Conservation (phyloP, 2,888 invertebrate species). For the Nomada hirtipes region DNA sequence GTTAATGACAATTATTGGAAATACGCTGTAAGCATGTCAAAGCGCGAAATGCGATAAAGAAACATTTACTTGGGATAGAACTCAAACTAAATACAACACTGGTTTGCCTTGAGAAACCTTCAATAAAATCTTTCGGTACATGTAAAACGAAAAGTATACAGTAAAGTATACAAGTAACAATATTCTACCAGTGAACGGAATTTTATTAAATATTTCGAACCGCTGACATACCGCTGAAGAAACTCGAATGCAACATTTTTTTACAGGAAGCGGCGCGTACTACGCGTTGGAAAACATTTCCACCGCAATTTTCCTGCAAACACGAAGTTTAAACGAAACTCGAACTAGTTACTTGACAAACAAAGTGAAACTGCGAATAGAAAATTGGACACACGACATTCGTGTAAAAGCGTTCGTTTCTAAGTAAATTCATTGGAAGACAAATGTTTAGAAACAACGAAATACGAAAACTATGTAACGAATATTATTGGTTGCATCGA, state of each 20-base stretch:
- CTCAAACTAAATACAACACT: neutral
- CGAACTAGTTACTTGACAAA: neutral
- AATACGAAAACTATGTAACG: too few species aligned
- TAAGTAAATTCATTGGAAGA: neutral
- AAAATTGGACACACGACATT: neutral
- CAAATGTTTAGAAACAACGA: neutral
- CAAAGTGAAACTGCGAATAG: neutral
- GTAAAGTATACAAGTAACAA: neutral
- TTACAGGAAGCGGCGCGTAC: neutral
- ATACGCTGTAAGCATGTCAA: neutral
- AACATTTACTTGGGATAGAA: neutral
- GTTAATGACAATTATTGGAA: neutral
- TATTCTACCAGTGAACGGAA: neutral
- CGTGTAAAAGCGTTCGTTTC: neutral
- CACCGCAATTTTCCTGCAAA: neutral
- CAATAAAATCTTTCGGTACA: neutral
- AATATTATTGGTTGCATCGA: slow-evolving; percentile 5
- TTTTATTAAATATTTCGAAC: neutral
- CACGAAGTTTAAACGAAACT: neutral
- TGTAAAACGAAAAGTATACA: neutral
- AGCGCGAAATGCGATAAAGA: neutral
- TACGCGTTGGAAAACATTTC: neutral
- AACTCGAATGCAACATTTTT: neutral
- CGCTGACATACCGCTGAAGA: neutral
- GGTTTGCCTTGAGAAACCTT: neutral